These are phyloP conservation scores for Phrynocephalus guinanensis DNA, from an alignment of 2,797 vertebrate species.

Conservation along the genomic window DNA sequence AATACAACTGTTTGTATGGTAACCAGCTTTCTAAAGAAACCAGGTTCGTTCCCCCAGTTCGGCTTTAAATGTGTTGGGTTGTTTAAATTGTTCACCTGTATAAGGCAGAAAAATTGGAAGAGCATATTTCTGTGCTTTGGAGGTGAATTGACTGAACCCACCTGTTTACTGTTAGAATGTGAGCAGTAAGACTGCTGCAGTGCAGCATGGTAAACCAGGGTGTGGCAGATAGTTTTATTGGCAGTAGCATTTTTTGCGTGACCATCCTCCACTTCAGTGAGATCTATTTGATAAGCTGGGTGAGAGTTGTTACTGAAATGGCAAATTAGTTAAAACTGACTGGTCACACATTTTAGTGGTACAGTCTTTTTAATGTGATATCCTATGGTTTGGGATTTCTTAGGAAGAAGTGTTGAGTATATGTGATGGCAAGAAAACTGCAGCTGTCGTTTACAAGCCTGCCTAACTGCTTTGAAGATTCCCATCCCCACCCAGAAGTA, in stretches of 20 bases:
- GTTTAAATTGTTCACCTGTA: neutral
- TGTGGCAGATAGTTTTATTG: neutral
- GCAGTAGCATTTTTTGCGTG: neutral
- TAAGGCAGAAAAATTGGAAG: neutral
- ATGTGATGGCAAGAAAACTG: neutral
- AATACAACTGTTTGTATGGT: neutral
- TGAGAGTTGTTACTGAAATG: too few species aligned
- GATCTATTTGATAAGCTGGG: neutral
- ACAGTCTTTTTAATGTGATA: neutral
- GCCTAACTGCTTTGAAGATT: neutral
- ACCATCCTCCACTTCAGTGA: neutral
- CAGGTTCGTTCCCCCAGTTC: neutral
- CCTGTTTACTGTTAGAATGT: neutral
- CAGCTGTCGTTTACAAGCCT: neutral
- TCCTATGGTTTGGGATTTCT: neutral
- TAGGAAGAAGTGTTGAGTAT: too few species aligned
- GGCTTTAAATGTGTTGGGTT: neutral
- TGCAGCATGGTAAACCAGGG: neutral
- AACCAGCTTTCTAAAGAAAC: neutral
- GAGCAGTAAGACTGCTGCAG: neutral
- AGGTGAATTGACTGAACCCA: neutral
- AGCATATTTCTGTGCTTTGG: neutral
- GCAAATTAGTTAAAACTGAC: neutral
- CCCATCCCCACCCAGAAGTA: neutral
- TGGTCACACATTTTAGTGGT: neutral